A percentile compares a stretch with the other conserved stretches of the same genome.
Conservation (phyloP, 2,113 vertebrate species). For the Cyprinodon tularosa region DNA sequence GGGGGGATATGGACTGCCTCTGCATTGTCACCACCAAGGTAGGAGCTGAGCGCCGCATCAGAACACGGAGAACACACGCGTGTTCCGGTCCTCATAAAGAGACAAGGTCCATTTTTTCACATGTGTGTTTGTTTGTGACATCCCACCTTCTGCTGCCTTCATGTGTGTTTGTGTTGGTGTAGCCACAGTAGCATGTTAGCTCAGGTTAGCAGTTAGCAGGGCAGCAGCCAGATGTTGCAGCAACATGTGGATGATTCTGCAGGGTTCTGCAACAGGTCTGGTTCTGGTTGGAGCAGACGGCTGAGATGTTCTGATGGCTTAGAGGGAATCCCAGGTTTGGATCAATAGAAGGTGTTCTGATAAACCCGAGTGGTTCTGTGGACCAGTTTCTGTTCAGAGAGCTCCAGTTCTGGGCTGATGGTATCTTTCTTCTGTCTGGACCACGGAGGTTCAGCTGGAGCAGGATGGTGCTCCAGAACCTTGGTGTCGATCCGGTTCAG, state of each 20-base stretch:
- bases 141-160: background rate
- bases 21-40: constrained; percentile 78
- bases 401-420: no score
- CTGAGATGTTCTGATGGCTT: background rate
- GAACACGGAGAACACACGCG: background rate
- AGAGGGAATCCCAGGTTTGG: background rate
- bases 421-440: no score
- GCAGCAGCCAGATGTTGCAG: background rate
- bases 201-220: constrained; percentile 17
- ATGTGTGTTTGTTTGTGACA: background rate
- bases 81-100: constrained; percentile 16
- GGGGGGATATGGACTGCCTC: constrained; percentile 75
- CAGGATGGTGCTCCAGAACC: no score
- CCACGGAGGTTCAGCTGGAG: no score
- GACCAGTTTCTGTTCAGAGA: no score
- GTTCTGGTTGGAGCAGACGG: background rate
- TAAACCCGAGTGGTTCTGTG: no score
- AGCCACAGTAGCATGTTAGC: constrained; percentile 33
- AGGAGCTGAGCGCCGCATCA: constrained; percentile 56
- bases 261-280: background rate
- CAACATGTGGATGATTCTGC: constrained; percentile 1
- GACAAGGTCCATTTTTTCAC: background rate
- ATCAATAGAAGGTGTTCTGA: background rate
- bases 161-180: constrained; percentile 27
- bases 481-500: no score